A percentile compares a stretch with the other conserved stretches of the same genome.
phyloP scores from a whole-genome alignment of 2,113 vertebrate genomes.

The Rhagologus leucostigma region DNA sequence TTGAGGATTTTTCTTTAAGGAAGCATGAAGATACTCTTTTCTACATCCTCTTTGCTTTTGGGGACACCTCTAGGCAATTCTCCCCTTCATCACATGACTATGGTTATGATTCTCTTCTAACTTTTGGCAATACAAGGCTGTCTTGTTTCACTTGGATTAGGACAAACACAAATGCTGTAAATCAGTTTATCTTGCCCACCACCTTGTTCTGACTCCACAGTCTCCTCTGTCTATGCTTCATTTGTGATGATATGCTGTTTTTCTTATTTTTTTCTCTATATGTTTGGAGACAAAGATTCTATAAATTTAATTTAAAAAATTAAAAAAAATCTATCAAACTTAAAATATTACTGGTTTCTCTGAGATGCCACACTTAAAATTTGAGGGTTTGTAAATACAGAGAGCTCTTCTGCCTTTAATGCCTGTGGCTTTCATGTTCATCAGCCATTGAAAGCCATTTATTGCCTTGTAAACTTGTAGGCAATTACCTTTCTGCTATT shows the following conservation, averaged over 20 bases:
- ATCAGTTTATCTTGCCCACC: background rate
- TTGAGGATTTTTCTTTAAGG: background rate
- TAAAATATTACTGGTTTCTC: background rate
- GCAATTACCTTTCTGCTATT: constrained; percentile 17
- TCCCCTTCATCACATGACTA: background rate
- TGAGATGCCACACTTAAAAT: background rate
- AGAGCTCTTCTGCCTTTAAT: background rate
- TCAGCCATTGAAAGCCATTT: background rate
- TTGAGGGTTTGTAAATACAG: background rate
- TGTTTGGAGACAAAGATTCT: background rate
- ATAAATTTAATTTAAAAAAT: background rate
- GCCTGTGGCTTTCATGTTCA: background rate
- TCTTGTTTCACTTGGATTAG: background rate
- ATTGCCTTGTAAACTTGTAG: constrained; percentile 42
- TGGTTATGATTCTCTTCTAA: background rate
- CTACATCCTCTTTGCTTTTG: background rate
- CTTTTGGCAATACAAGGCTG: background rate
- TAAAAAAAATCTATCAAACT: background rate
- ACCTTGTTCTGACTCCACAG: background rate
- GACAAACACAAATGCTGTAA: background rate
- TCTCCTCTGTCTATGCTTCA: background rate
- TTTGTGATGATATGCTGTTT: background rate
- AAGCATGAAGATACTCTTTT: background rate
- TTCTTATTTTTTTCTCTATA: background rate
- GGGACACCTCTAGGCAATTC: background rate